Percentiles rank a stretch among this genome's conserved stretches.
These are phyloP conservation scores for Ciconia boyciana DNA, from an alignment of 2,113 vertebrate species.

Conservation along the genomic window DNA sequence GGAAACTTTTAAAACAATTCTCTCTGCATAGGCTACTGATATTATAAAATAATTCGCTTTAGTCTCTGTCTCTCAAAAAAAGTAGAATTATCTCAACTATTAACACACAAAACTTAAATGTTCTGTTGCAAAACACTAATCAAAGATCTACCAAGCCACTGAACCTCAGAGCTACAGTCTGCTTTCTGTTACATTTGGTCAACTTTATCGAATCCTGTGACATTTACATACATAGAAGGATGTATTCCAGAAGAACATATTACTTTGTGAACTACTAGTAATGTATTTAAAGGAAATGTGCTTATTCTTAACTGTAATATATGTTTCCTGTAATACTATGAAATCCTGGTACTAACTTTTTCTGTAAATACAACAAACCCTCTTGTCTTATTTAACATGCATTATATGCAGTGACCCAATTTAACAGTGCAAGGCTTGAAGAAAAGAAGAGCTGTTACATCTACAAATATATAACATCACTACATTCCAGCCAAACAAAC, in stretches of 20 bases:
- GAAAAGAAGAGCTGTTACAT: background rate
- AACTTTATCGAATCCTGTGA: background rate
- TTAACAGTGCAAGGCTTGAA: background rate
- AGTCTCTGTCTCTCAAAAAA: background rate
- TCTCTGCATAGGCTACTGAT: background rate
- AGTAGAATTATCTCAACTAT: background rate
- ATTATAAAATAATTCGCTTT: background rate
- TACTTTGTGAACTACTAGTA: background rate
- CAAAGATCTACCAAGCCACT: background rate
- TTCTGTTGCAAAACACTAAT: background rate
- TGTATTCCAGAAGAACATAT: background rate
- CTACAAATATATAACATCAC: background rate
- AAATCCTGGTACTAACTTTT: background rate
- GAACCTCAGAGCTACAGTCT: background rate
- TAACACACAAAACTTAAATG: background rate
- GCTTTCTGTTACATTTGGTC: background rate
- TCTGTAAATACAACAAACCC: background rate
- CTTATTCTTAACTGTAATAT: background rate
- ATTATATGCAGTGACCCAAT: slow-evolving; percentile 48
- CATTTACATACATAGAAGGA: background rate
- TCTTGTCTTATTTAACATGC: slow-evolving; percentile 28
- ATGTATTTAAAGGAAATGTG: background rate
- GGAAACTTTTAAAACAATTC: background rate
- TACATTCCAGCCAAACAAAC: background rate
- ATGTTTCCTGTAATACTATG: background rate